Evolutionary conservation across 2,113 vertebrate species (phyloP), one percentile per base, ranked within the genome.

Genomic region (Camelus dromedarius): DNA sequence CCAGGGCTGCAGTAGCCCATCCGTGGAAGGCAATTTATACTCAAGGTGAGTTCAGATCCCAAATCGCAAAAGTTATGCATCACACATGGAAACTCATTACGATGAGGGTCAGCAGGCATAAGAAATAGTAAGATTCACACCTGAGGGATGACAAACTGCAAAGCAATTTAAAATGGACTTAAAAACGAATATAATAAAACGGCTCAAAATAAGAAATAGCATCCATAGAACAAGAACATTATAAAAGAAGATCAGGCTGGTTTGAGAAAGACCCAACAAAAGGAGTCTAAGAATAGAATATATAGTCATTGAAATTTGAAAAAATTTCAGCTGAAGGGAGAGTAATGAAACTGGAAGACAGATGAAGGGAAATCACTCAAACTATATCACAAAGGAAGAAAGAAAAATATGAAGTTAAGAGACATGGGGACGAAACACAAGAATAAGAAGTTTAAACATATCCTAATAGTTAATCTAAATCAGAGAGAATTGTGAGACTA

Each of bases 321-420:
- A 97, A 95, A 88, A 42, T 42, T 3, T 73, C 18, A 67, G 67
- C 54, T 81, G 28, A 91, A 89, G 73, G 42, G 24, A 91, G 54
- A 82, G 11, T 89, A 77, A 81, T 69, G 35, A 83, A 95, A 66
- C 32, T 93, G 56, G 83, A 95, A 92, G 32, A 72, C 0, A 88
- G 22, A 52, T 72, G 42, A 24, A 6, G 42, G 72, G 64, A 88
- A 92, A 91, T 93, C 67, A 95, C 20, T 81, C 56, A 26, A 56
- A 66, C 48, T 48, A 20, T 22, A 88, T 42, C 50, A 90, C 14
- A 73, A 85, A 88, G 32, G 69, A 73, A 89, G 46, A 90, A 76
- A 70, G 26, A 62, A 46, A 85, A 77, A 58, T 11, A 54, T 11
- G 26, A 76, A 20, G 26, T 56, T 79, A 89, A 66, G n/a, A 76